Evolutionary conservation across 2,113 vertebrate genomes (phyloP).

Genomic region (Orcinus orca): DNA sequence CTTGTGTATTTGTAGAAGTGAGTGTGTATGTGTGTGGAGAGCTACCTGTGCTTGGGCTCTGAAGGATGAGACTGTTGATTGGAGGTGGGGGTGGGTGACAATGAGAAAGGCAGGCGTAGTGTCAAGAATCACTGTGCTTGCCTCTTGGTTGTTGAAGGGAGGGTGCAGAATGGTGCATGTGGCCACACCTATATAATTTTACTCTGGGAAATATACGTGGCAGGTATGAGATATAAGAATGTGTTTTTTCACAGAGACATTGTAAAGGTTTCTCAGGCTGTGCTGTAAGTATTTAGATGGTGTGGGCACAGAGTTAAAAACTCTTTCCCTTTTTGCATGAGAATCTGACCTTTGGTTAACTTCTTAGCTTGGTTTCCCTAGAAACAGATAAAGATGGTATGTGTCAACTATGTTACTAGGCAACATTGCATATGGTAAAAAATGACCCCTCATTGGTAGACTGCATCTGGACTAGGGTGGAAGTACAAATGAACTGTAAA

Average conservation of each 20-base stretch:
- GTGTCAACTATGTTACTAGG: slow-evolving; percentile 65
- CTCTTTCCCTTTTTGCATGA: slow-evolving; percentile 48
- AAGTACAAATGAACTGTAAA: neutral
- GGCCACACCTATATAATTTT: neutral
- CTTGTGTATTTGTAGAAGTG: neutral
- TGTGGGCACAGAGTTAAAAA: slow-evolving; percentile 49
- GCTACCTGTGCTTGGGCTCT: neutral
- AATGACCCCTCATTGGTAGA: slow-evolving; percentile 39
- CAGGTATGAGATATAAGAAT: neutral
- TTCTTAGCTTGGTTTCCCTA: slow-evolving; percentile 58
- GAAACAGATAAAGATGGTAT: slow-evolving; percentile 70
- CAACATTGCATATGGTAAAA: slow-evolving; percentile 51
- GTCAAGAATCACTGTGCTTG: neutral
- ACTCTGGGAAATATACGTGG: neutral
- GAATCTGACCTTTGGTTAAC: slow-evolving; percentile 69
- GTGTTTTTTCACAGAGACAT: neutral
- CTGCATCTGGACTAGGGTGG: neutral
- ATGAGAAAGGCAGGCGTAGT: neutral
- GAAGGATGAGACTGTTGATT: neutral
- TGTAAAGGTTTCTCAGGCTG: neutral
- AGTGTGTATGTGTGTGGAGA: neutral
- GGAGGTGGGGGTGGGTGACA: neutral
- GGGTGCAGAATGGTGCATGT: neutral
- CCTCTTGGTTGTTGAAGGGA: neutral
- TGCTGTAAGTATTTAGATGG: neutral